Conservation (phyloP, 35 echinoderm and acorn worm species). For the Apostichopus californicus region DNA sequence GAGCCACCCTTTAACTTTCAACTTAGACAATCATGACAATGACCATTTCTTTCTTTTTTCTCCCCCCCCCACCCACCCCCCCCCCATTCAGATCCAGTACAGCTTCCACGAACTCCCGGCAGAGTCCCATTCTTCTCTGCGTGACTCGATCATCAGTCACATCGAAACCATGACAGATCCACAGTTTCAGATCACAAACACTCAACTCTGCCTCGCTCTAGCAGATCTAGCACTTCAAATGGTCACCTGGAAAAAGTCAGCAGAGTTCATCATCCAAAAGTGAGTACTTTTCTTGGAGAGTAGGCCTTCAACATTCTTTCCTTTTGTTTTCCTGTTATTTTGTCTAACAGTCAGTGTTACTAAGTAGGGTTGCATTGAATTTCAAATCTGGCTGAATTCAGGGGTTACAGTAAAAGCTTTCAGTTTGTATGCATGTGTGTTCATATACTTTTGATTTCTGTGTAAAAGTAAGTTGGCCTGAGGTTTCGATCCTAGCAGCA, state of each 20-base stretch:
- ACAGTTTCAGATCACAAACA: conserved; percentile 85
- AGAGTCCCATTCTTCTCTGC: conserved; percentile 78
- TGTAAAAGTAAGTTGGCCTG: no score
- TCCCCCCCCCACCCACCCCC: background rate
- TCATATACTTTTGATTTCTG: no score
- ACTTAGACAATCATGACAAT: no score
- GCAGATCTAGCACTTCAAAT: conserved; percentile 90
- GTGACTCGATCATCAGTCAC: conserved; percentile 91
- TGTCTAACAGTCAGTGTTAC: no score
- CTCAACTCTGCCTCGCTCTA: conserved; percentile 92
- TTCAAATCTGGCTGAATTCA: no score
- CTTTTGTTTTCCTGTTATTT: no score
- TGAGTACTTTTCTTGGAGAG: conserved; percentile 22
- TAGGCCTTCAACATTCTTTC: background rate
- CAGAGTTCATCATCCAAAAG: conserved; percentile 84
- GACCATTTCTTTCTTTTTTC: no score
- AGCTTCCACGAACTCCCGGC: conserved; percentile 90
- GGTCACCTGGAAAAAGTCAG: conserved; percentile 84
- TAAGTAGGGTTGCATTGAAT: no score
- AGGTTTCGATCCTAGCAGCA: no score
- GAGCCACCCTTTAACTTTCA: background rate
- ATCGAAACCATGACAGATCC: conserved; percentile 79
- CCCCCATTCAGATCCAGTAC: conserved; percentile 73
- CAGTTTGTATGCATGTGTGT: no score
- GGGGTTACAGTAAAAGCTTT: no score